A percentile compares a stretch with the other conserved stretches of the same genome.
phyloP scores from a whole-genome alignment of 2,888 invertebrate species.

The Xestia c-nigrum region DNA sequence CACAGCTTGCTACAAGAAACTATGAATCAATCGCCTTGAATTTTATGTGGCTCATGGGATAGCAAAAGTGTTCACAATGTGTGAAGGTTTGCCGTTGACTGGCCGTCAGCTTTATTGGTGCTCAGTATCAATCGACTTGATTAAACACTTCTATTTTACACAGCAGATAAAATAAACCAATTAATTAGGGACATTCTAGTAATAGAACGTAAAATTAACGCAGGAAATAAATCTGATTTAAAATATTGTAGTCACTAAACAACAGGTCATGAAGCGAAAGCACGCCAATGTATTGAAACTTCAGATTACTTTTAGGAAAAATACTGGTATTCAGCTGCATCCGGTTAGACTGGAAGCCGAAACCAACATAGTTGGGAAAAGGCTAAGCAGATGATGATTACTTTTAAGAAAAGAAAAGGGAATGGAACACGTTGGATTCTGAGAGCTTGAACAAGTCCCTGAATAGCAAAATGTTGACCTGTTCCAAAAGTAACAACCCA shows the following conservation, averaged over 20 bases:
- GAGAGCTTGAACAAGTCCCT: not conserved
- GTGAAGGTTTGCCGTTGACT: not conserved
- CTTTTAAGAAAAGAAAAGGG: not conserved
- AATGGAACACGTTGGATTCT: not conserved
- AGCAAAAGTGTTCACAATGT: not conserved
- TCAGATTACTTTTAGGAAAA: not conserved
- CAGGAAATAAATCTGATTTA: not conserved
- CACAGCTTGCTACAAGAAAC: not conserved
- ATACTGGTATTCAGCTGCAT: no score
- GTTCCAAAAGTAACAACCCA: not conserved
- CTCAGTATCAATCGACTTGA: not conserved
- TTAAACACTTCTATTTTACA: conserved; percentile 5
- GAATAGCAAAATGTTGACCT: no score
- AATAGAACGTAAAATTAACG: not conserved
- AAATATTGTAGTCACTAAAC: not conserved
- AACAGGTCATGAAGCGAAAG: not conserved
- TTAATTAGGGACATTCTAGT: not conserved
- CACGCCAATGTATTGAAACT: not conserved
- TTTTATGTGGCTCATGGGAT: not conserved
- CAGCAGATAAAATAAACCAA: conserved; percentile 1
- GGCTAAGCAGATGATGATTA: not conserved
- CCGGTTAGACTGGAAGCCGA: no score
- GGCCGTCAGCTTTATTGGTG: not conserved
- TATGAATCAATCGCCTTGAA: not conserved
- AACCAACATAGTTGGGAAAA: no score